phyloP scores from a whole-genome alignment of 2,888 invertebrate species.

The Aleiodes testaceus region DNA sequence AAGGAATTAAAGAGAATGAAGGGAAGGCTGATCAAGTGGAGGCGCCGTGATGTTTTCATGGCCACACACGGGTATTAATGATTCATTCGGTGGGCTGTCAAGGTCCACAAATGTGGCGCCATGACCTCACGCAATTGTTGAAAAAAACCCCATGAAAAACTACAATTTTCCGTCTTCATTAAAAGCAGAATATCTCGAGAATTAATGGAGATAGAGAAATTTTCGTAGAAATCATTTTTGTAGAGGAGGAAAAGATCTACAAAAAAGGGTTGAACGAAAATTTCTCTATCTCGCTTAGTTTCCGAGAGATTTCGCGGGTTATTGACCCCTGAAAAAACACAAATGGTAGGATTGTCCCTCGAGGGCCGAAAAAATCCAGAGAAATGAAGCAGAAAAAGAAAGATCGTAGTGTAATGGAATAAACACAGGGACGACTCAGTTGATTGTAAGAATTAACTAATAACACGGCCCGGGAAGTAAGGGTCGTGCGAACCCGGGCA shows the following conservation, averaged over 20 bases:
- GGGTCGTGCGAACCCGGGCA: slow-evolving; percentile 69
- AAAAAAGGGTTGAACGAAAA: neutral
- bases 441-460: slow-evolving; percentile 73
- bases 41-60: slow-evolving; percentile 29
- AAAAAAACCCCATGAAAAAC: neutral
- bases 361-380: slow-evolving; percentile 14
- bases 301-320: neutral
- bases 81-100: slow-evolving; percentile 49
- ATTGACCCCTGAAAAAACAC: neutral
- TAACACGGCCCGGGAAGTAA: slow-evolving; percentile 68
- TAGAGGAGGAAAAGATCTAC: neutral
- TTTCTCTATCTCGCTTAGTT: no score
- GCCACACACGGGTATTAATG: slow-evolving; percentile 48
- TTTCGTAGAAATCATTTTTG: neutral
- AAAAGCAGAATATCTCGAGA: no score
- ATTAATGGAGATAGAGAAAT: neutral
- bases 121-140: slow-evolving; percentile 24
- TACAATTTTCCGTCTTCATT: neutral
- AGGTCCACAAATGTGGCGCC: slow-evolving; percentile 27
- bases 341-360: slow-evolving; percentile 18
- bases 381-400: slow-evolving; percentile 32
- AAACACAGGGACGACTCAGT: slow-evolving; percentile 70
- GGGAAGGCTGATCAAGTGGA: slow-evolving; percentile 32
- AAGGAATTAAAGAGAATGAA: slow-evolving; percentile 47
- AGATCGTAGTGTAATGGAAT: slow-evolving; percentile 67